Percentiles rank a stretch among this genome's conserved stretches.
These are phyloP conservation scores for Parotia lawesii DNA, from an alignment of 2,113 vertebrate genomes.

Conservation along the genomic window DNA sequence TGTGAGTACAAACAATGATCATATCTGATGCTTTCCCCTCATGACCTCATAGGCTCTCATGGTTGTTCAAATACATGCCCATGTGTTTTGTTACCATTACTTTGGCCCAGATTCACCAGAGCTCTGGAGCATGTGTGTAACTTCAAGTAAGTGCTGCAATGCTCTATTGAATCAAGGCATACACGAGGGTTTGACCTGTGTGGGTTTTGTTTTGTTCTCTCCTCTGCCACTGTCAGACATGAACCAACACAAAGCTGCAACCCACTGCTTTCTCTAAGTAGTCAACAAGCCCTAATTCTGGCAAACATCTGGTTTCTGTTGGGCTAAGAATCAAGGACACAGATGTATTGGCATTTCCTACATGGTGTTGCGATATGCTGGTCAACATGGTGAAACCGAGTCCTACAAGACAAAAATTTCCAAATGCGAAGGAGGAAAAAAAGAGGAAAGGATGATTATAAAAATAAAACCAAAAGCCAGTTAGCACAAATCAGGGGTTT, in stretches of 20 bases:
- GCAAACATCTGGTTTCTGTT: background rate
- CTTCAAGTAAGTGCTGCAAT: background rate
- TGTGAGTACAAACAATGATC: background rate
- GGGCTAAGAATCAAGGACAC: background rate
- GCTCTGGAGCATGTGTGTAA: background rate
- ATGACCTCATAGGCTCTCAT: background rate
- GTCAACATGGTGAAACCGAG: background rate
- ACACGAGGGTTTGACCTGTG: background rate
- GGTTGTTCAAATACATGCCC: background rate
- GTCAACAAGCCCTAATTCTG: background rate
- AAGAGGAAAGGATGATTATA: background rate
- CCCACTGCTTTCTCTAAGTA: background rate
- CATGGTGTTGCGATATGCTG: rapidly evolving
- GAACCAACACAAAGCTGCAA: background rate
- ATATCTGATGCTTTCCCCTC: background rate
- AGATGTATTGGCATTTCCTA: background rate
- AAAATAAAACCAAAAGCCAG: background rate
- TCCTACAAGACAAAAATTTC: background rate
- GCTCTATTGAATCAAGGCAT: background rate
- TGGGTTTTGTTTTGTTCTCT: background rate
- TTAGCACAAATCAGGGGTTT: background rate
- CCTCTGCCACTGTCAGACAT: background rate
- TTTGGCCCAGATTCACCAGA: background rate
- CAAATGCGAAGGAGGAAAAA: background rate
- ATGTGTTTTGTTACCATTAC: background rate